phyloP scores from a whole-genome alignment of 2,113 vertebrate species.

The Lepus americanus region DNA sequence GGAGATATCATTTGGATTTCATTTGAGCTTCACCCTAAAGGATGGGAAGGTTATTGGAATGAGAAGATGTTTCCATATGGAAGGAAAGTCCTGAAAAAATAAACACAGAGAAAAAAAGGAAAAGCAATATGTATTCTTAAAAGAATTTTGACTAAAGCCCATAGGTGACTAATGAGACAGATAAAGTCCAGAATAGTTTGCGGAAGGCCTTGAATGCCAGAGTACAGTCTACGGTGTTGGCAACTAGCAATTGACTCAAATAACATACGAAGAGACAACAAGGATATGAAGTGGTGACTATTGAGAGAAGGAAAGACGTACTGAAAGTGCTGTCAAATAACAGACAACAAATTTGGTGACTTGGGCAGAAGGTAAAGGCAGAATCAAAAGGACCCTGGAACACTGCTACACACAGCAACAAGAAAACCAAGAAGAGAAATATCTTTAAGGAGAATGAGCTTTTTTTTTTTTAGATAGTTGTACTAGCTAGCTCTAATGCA shows the following conservation, averaged over 20 bases:
- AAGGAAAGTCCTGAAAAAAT: conserved; percentile 24
- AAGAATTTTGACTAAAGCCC: not conserved
- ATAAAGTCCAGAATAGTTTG: not conserved
- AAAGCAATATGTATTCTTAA: conserved; percentile 25
- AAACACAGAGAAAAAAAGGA: not conserved
- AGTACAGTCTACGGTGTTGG: not conserved
- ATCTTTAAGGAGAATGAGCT: not conserved
- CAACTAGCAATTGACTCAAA: not conserved
- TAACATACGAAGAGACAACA: not conserved
- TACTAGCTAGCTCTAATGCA: not conserved
- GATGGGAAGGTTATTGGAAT: not conserved
- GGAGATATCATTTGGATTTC: not conserved
- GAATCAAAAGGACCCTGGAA: conserved; percentile 4
- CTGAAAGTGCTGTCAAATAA: not conserved
- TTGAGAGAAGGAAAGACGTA: not conserved
- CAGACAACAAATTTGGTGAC: not conserved
- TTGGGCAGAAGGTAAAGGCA: not conserved
- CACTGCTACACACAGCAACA: not conserved
- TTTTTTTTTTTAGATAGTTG: not conserved
- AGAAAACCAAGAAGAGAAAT: conserved; percentile 16
- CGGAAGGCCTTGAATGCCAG: not conserved
- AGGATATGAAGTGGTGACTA: conserved; percentile 26
- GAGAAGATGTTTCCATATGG: not conserved
- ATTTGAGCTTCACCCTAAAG: not conserved
- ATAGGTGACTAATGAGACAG: not conserved